phyloP scores from a whole-genome alignment of 1,140 invertebrate species.

The Popillia japonica region DNA sequence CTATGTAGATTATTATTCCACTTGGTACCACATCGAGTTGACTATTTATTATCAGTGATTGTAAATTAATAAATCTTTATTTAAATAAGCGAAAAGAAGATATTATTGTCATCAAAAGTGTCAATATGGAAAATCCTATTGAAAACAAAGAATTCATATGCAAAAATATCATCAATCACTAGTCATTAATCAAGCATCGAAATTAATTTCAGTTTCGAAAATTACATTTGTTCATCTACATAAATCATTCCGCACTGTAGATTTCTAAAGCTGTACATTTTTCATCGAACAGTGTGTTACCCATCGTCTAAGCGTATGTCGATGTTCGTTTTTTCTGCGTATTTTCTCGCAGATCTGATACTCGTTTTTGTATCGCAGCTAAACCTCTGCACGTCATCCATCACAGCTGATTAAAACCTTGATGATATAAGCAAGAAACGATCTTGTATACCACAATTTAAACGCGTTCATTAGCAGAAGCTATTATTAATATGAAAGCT shows the following conservation, averaged over 20 bases:
- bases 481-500: not conserved
- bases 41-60: too few species aligned
- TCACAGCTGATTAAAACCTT: not conserved
- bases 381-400: not conserved
- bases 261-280: conserved; percentile 2
- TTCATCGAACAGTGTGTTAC: not conserved
- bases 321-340: conserved; percentile 1
- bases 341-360: conserved; percentile 5
- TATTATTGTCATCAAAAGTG: too few species aligned
- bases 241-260: conserved; percentile 10
- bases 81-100: too few species aligned
- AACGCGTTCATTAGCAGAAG: not conserved
- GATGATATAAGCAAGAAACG: not conserved
- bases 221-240: not conserved
- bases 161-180: conserved; percentile 5
- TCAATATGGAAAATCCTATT: not conserved
- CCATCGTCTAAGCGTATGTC: conserved; percentile 4
- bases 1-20: too few species aligned
- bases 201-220: conserved; percentile 14
- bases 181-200: conserved; percentile 7
- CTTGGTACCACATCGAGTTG: too few species aligned
- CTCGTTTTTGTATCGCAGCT: not conserved
- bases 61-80: too few species aligned
- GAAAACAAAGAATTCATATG: not conserved
- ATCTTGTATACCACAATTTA: not conserved